Conservation (phyloP, 2,888 invertebrate species). For the Drosophila picticornis region DNA sequence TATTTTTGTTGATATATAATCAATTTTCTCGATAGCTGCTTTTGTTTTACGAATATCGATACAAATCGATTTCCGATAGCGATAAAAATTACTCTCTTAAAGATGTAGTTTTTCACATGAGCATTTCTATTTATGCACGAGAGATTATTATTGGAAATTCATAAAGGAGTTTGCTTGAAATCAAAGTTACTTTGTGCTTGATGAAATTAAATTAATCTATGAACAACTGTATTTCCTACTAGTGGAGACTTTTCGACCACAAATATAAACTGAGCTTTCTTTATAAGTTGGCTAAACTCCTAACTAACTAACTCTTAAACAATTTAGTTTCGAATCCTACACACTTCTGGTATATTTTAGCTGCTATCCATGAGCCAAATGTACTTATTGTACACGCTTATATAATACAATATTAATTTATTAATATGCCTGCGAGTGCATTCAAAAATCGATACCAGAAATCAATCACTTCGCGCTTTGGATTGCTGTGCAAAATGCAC, state of each 20-base stretch:
- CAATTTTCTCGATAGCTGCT: neutral
- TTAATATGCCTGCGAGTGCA: neutral
- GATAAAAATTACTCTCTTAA: neutral
- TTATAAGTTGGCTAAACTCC: neutral
- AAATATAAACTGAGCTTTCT: too few species aligned
- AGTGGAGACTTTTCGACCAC: too few species aligned
- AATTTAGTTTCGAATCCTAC: neutral
- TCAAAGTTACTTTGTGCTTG: too few species aligned
- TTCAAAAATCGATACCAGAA: neutral
- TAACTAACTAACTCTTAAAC: neutral
- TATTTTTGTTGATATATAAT: too few species aligned
- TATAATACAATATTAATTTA: neutral
- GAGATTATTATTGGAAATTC: neutral
- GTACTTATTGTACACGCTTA: neutral
- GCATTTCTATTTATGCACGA: fast-evolving
- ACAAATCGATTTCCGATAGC: neutral
- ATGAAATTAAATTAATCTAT: too few species aligned
- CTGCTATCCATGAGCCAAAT: too few species aligned
- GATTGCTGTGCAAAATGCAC: neutral
- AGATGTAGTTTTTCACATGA: neutral
- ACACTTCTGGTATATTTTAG: neutral
- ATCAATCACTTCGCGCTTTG: neutral
- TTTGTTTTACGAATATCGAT: neutral
- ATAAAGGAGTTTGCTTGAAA: too few species aligned
- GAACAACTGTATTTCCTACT: too few species aligned